Evolutionary conservation across 2,113 vertebrate species (phyloP), one percentile per base, ranked within the genome.

Genomic region (Malurus elegans): DNA sequence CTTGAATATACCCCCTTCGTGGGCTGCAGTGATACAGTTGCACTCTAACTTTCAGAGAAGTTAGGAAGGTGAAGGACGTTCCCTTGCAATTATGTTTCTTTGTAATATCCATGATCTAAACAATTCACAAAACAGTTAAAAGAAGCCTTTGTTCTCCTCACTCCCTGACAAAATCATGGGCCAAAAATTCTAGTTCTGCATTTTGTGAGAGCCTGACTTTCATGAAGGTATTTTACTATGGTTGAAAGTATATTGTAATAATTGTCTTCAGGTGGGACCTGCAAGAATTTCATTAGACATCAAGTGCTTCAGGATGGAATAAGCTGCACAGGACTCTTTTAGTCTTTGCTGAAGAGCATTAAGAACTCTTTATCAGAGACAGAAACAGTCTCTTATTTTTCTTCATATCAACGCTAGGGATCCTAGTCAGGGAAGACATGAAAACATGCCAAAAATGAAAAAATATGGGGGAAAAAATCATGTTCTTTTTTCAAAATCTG

Each of bases 141-240:
- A 48, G 13, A 56, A 44, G 12, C 3, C 65, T 81, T 61, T 81
- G 4, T 47, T 79, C 28, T 79, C 40, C 66, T 65, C 26, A 47
- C 34, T 71, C 8, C 4, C 11, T 50, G 9, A 48, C 14, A 51
- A 91, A 48, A 3, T 61, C 61, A 45, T 0, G 0, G 7, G 19
- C 14, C 45, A 66, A 88, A 69, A 57, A 25, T 34, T 50, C 31
- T 45, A 69, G 50, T 18, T 53, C 71, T 86, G 32, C 9, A 44
- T 48, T 92, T 58, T 21, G 2, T 66, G n/a, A 62, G 11, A 31
- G 12, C 38, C 24, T 78, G 34, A 70, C 5, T 25, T 69, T n/a
- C 32, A 29, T 15, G 29, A 42, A 78, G 18, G 18, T 51, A 36
- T 14, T 73, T 69, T 73, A 88, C 8, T 58, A 26, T 2, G 23